A percentile compares a stretch with the other conserved stretches of the same genome.
Evolutionary conservation across 2,888 invertebrate genomes (phyloP).

Genomic region (Danaus chrysippus): DNA sequence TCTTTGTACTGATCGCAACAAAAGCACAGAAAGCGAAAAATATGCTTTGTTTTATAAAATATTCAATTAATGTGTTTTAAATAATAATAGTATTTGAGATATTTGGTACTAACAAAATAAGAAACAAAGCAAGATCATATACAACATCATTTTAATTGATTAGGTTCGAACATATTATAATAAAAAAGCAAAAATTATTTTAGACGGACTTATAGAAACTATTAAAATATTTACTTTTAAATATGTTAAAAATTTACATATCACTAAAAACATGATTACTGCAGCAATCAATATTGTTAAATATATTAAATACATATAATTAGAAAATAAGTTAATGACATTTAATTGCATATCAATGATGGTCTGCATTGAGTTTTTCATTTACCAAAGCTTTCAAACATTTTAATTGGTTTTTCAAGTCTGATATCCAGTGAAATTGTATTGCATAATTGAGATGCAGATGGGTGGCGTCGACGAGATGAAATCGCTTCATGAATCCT

Average conservation of each 20-base stretch:
- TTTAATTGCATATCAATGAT: slow-evolving; percentile 23
- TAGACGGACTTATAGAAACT: too few species aligned
- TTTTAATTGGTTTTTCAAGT: slow-evolving; percentile 39
- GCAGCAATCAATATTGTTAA: too few species aligned
- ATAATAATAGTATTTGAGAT: not conserved
- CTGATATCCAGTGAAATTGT: slow-evolving; percentile 43
- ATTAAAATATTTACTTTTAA: too few species aligned
- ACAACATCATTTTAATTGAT: too few species aligned
- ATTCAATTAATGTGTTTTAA: not conserved
- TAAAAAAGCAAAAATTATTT: too few species aligned
- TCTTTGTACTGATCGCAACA: slow-evolving; percentile 21
- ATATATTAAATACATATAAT: slow-evolving; percentile 1
- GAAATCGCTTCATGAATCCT: slow-evolving; percentile 61
- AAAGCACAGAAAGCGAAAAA: slow-evolving; percentile 8
- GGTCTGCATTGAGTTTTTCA: slow-evolving; percentile 19
- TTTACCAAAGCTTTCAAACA: slow-evolving; percentile 24
- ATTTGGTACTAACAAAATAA: too few species aligned
- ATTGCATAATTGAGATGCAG: slow-evolving; percentile 57
- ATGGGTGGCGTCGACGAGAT: slow-evolving; percentile 43
- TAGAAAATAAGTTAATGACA: slow-evolving; percentile 21
- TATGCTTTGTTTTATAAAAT: not conserved
- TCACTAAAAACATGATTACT: too few species aligned
- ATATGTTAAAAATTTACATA: too few species aligned
- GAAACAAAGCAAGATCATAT: too few species aligned
- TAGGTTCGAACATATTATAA: too few species aligned